Conservation (phyloP, 1,140 invertebrate species). For the Lysiphlebus fabarum region DNA sequence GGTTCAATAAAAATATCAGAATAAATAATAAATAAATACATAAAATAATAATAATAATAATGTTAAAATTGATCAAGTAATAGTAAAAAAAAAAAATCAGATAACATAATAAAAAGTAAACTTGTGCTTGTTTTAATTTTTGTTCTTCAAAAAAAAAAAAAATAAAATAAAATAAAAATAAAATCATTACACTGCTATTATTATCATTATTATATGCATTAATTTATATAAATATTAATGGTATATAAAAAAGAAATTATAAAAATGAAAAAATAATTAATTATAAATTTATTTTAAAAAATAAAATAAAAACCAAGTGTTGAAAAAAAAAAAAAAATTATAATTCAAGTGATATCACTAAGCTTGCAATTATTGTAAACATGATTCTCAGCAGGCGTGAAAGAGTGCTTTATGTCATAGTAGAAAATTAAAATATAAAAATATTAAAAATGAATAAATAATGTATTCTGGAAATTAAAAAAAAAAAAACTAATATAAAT, state of each 20-base stretch:
- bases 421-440: conserved; percentile 18
- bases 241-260: conserved; percentile 38
- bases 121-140: too few species aligned
- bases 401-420: conserved; percentile 36
- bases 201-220: conserved; percentile 22
- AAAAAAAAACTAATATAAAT: conserved; percentile 4
- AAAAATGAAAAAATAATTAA: conserved; percentile 28
- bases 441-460: conserved; percentile 17
- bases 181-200: conserved; percentile 46
- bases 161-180: conserved; percentile 35
- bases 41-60: conserved; percentile 6
- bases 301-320: conserved; percentile 21
- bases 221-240: conserved; percentile 17
- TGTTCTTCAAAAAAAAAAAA: too few species aligned
- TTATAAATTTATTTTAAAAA: conserved; percentile 17
- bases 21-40: conserved; percentile 25
- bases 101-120: too few species aligned
- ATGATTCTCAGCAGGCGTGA: conserved; percentile 32
- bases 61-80: too few species aligned
- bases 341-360: conserved; percentile 22
- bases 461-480: not conserved
- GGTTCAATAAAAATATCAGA: conserved; percentile 24
- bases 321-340: conserved; percentile 27
- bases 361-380: conserved; percentile 32
- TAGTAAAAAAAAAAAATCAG: too few species aligned